Conservation (phyloP, 2,797 vertebrate genomes). For the Vipera ursinii region DNA sequence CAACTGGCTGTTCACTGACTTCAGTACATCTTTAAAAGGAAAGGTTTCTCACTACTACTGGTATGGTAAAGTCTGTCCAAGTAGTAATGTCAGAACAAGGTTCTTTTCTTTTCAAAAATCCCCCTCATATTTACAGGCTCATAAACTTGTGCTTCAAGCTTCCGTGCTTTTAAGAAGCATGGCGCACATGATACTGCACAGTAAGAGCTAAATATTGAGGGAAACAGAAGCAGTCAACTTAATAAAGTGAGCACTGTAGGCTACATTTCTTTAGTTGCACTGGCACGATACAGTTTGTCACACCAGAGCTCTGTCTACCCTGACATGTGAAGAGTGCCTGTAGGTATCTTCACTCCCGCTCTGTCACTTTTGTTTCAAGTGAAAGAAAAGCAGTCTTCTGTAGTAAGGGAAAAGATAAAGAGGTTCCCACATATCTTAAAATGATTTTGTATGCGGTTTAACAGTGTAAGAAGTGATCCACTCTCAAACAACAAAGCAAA, state of each 20-base stretch:
- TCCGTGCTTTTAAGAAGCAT: background rate
- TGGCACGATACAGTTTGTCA: background rate
- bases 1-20: background rate
- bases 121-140: background rate
- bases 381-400: background rate
- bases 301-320: background rate
- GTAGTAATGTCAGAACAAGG: background rate
- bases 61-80: background rate
- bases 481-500: background rate
- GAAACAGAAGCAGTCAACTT: background rate
- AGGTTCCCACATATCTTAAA: background rate
- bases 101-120: background rate
- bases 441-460: background rate
- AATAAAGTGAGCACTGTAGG: background rate
- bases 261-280: background rate
- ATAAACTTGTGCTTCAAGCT: background rate
- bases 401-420: background rate
- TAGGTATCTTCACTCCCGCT: background rate
- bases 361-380: background rate
- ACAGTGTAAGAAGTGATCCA: background rate
- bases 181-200: background rate
- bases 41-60: background rate
- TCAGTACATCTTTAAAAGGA: background rate
- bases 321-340: background rate
- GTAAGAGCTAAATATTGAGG: background rate